Evolutionary conservation across 2,113 vertebrate genomes (phyloP), one percentile per base, ranked within the genome.

Genomic region (Myxocyprinus asiaticus): DNA sequence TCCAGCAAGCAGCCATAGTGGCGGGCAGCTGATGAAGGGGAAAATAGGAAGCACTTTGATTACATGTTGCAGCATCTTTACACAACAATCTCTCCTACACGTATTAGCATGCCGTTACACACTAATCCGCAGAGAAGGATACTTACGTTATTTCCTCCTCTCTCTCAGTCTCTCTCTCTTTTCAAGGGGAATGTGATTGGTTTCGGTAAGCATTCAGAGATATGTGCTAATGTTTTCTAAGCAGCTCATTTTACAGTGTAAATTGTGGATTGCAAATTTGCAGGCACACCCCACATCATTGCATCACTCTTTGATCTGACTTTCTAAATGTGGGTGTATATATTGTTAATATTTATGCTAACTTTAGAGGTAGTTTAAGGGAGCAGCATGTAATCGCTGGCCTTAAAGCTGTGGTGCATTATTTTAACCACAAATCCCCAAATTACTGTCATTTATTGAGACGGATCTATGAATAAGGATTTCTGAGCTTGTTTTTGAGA

Each of bases 1-100:
- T 33, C 88, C 88, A 88, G 90, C 90, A 88, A 89, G 81, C 87
- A 84, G 87, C 83, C 88, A 85, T 88, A 90, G 88, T 90, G 50
- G 84, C 84, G 88, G 90, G 90, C 88, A 88, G 90, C 90, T 91
- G 92, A 93, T 93, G 92, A 92, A 92, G 92, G 87, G 88, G 91
- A 91, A 90, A 91, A 91, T 91, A 90, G 90, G 90, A 80, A 86
- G 87, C 82, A 85, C 92, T 92, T 93, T 93, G 91, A 94, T 93
- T 93, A 91, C 91, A 88, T 92, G 92, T 93, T 93, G 92, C 90
- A 86, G 87, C 89, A 90, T 93, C 91, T 91, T 93, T 92, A 92
- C 90, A 90, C 91, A 90, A 93, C 92, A 92, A 92, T 92, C 91
- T 92, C 84, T 86, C 83, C 85, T 86, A 85, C 86, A 90, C 89